phyloP scores from a whole-genome alignment of 2,113 vertebrate genomes.

The Grantiella picta region DNA sequence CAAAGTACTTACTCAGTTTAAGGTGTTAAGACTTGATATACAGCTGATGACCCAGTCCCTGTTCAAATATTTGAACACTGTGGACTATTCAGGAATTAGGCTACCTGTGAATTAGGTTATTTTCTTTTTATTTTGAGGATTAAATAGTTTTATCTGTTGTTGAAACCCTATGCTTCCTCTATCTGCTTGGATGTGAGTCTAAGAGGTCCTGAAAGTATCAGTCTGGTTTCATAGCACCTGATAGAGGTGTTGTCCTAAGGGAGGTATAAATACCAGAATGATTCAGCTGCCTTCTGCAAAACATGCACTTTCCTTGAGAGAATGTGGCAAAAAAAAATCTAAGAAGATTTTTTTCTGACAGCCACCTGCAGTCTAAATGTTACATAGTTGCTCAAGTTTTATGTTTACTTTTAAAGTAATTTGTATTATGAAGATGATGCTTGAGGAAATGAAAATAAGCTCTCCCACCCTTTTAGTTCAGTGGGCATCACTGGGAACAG shows the following conservation, averaged over 20 bases:
- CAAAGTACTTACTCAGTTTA: neutral
- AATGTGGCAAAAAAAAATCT: neutral
- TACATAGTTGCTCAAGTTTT: neutral
- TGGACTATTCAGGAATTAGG: neutral
- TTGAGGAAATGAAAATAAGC: neutral
- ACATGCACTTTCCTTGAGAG: neutral
- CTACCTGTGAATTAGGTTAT: neutral
- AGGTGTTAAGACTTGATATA: neutral
- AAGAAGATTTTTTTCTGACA: neutral
- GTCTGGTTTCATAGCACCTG: neutral
- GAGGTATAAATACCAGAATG: rapidly evolving
- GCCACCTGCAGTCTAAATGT: neutral
- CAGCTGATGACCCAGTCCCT: neutral
- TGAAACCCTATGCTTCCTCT: neutral
- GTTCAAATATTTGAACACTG: neutral
- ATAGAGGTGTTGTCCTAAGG: neutral
- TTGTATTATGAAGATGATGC: neutral
- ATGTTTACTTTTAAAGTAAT: neutral
- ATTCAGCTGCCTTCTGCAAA: neutral
- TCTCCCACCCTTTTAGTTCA: neutral
- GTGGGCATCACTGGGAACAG: neutral
- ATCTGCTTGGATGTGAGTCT: neutral
- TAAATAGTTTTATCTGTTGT: neutral
- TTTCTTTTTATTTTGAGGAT: neutral
- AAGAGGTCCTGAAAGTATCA: neutral